A percentile compares a stretch with the other conserved stretches of the same genome.
Conservation (phyloP, 2,797 vertebrate species). For the Harpagifer antarcticus region DNA sequence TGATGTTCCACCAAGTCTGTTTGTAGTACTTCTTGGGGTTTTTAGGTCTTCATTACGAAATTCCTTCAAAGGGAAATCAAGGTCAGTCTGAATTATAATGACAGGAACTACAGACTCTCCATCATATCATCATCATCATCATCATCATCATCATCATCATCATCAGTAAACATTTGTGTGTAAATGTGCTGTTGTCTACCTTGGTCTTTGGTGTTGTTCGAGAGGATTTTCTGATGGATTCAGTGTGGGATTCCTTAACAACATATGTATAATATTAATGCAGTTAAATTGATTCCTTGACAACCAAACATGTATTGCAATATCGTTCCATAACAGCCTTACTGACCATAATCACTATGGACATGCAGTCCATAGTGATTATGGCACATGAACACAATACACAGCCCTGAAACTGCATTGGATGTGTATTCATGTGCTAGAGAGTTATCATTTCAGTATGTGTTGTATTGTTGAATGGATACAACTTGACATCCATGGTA, state of each 20-base stretch:
- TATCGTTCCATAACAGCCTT: not conserved
- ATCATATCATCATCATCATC: not conserved
- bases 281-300: not conserved
- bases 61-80: slow-evolving; percentile 55
- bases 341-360: not conserved
- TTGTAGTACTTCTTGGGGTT: slow-evolving; percentile 52
- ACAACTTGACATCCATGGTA: not conserved
- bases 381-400: not conserved
- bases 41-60: slow-evolving; percentile 47
- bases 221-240: slow-evolving; percentile 22
- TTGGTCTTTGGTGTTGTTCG: slow-evolving; percentile 63
- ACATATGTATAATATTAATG: slow-evolving; percentile 10
- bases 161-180: not conserved
- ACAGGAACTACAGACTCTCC: not conserved
- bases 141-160: not conserved
- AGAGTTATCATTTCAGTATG: too few relatives aligned
- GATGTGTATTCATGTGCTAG: too few relatives aligned
- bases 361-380: not conserved
- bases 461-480: not conserved
- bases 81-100: slow-evolving; percentile 3
- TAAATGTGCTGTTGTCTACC: slow-evolving; percentile 63
- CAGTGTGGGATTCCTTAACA: slow-evolving; percentile 26
- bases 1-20: slow-evolving; percentile 46
- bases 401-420: not conserved
- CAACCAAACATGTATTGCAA: not conserved